These are phyloP conservation scores for Pollenia angustigena DNA, from an alignment of 2,888 invertebrate genomes.

Conservation along the genomic window DNA sequence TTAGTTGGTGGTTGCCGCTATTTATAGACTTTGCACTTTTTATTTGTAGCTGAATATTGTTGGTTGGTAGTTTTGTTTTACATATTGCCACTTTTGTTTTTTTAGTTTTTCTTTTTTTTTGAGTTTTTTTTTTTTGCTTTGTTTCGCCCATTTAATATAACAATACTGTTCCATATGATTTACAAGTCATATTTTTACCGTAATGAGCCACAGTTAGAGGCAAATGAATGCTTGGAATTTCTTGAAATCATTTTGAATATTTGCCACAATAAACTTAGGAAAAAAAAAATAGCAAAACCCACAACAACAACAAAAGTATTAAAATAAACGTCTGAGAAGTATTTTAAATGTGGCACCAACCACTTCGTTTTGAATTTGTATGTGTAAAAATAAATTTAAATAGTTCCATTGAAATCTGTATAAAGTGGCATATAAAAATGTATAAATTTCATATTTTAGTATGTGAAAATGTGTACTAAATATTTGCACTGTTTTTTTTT, in stretches of 20 bases:
- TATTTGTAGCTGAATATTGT: constrained; percentile 10
- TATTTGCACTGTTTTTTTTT: background rate
- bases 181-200: constrained; percentile 70
- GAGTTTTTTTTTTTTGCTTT: constrained; percentile 17
- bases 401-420: constrained; percentile 55
- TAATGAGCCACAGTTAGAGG: constrained; percentile 69
- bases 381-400: constrained; percentile 18
- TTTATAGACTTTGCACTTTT: constrained; percentile 61
- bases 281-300: constrained; percentile 19
- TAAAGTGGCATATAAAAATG: constrained; percentile 31
- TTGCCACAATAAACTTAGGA: constrained; percentile 40
- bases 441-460: constrained; percentile 21
- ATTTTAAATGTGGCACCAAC: constrained; percentile 53
- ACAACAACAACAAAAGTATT: constrained; percentile 5
- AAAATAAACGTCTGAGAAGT: constrained; percentile 32
- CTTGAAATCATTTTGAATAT: constrained; percentile 67
- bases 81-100: constrained; percentile 19
- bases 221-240: constrained; percentile 67
- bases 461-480: constrained; percentile 41
- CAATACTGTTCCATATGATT: constrained; percentile 15
- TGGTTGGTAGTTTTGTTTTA: constrained; percentile 18
- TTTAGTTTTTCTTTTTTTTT: background rate
- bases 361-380: constrained; percentile 22
- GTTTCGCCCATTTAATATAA: constrained; percentile 47
- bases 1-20: constrained; percentile 15